Evolutionary conservation across 1,140 invertebrate species (phyloP), one percentile per base, ranked within the genome.

Genomic region (Euwallacea fornicatus): DNA sequence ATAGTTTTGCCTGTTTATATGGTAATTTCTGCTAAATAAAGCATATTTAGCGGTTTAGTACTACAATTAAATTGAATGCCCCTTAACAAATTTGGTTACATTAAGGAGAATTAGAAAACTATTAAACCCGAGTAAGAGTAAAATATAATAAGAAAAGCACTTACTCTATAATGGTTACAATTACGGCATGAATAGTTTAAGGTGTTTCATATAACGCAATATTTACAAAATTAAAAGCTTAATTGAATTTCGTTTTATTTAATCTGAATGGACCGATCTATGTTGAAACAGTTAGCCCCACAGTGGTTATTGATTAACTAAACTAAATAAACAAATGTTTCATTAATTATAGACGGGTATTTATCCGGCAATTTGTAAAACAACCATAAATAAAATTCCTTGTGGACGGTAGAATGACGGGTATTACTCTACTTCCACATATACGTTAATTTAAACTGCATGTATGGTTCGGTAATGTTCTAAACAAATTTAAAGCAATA

Each of bases 1-100:
- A 68, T 68, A 68, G 66, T 68, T 68, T 61, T 50, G 58, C 47
- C 56, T 61, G 66, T 68, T 60, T 60, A 68, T 68, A 68, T 68
- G 66, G 56, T 68, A 68, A 68, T 68, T 68, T 61, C 56, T 50
- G 56, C 44, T 42, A 68, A 60, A 68, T 61, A 68, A 43, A 66
- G 42, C 65, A 66, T 66, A 66, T 66, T 66, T 66, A 66, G 65
- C 15, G 65, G 41, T 66, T 66, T 44, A 58, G 46, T 41, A 21
- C 44, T 33, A 66, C 42, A 55, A 44, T 44, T 66, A 41, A 58
- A 66, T 44, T 44, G n/a, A 44, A 58, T 58, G 9, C 61, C 16
- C 61, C 11, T 47, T 13, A 63, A 61, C 59, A 61, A 15, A 61
- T 43, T 61, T 43, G 42, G 42, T 16, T 61, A 10, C 21, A 58